Conservation (phyloP, 2,888 invertebrate species). For the Macrosoma leucophasiata region DNA sequence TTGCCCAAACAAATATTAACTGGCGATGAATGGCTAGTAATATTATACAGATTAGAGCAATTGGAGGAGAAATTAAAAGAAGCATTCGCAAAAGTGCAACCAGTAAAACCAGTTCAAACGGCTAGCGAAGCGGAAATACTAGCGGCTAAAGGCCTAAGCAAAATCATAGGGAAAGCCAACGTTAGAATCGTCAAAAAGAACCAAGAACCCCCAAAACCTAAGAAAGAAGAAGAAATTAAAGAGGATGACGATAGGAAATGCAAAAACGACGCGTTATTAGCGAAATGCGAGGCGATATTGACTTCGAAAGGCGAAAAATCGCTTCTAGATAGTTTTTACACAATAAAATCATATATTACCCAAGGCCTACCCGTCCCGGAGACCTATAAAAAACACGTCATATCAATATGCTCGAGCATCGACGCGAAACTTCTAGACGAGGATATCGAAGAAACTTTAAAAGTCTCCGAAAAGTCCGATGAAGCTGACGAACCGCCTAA, state of each 20-base stretch:
- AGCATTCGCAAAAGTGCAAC: constrained; percentile 38
- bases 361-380: constrained; percentile 60
- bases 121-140: constrained; percentile 63
- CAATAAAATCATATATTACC: constrained; percentile 58
- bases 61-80: constrained; percentile 50
- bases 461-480: constrained; percentile 16
- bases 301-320: constrained; percentile 57
- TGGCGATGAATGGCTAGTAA: constrained; percentile 61
- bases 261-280: constrained; percentile 49
- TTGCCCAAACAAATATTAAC: constrained; percentile 51
- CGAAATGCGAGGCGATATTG: constrained; percentile 58
- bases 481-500: constrained; percentile 24
- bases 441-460: constrained; percentile 29
- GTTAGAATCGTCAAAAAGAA: constrained; percentile 28
- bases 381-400: constrained; percentile 57
- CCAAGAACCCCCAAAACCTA: constrained; percentile 20
- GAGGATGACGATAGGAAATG: constrained; percentile 31
- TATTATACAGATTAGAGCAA: constrained; percentile 55
- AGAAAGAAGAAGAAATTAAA: constrained; percentile 29
- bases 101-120: constrained; percentile 13
- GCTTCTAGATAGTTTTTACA: constrained; percentile 56
- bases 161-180: constrained; percentile 58
- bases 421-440: constrained; percentile 56
- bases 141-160: constrained; percentile 63
- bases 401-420: constrained; percentile 57